Evolutionary conservation across 2,797 vertebrate species (phyloP).

Genomic region (Centroberyx gerrardi): DNA sequence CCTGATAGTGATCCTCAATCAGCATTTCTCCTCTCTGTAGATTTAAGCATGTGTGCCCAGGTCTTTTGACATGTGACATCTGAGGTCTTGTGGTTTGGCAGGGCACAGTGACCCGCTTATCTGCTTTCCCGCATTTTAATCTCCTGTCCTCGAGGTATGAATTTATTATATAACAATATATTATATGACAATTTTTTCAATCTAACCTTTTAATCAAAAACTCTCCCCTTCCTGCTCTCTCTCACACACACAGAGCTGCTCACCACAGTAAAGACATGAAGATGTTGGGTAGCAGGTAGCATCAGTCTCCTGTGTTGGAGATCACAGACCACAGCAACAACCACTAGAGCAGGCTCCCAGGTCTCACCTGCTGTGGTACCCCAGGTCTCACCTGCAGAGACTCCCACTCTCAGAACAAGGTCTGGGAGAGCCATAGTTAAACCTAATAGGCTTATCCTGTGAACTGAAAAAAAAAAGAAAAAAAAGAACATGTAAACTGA

Average conservation of each 20-base stretch:
- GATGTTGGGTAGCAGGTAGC: conserved; percentile 87
- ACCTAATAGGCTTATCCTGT: too few relatives aligned
- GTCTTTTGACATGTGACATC: not conserved
- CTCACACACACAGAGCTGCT: conserved; percentile 55
- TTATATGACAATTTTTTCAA: too few relatives aligned
- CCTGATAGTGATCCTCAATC: not conserved
- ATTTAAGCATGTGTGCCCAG: not conserved
- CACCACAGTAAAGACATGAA: conserved; percentile 88
- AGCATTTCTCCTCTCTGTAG: not conserved
- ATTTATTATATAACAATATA: not conserved
- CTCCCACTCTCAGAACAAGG: too few relatives aligned
- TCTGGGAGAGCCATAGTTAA: too few relatives aligned
- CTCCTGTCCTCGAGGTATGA: not conserved
- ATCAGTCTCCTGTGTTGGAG: conserved; percentile 79
- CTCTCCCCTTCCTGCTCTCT: not conserved
- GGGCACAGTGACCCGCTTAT: not conserved
- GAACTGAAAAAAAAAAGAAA: too few relatives aligned
- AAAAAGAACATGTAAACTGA: too few relatives aligned
- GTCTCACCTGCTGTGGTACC: too few relatives aligned
- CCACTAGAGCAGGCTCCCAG: too few relatives aligned
- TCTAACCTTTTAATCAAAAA: too few relatives aligned
- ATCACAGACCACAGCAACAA: too few relatives aligned
- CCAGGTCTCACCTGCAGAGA: too few relatives aligned
- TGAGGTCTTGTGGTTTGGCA: not conserved
- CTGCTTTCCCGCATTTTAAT: not conserved